These are phyloP conservation scores for Drosophila erecta DNA, from an alignment of 1,140 invertebrate genomes.

Conservation along the genomic window DNA sequence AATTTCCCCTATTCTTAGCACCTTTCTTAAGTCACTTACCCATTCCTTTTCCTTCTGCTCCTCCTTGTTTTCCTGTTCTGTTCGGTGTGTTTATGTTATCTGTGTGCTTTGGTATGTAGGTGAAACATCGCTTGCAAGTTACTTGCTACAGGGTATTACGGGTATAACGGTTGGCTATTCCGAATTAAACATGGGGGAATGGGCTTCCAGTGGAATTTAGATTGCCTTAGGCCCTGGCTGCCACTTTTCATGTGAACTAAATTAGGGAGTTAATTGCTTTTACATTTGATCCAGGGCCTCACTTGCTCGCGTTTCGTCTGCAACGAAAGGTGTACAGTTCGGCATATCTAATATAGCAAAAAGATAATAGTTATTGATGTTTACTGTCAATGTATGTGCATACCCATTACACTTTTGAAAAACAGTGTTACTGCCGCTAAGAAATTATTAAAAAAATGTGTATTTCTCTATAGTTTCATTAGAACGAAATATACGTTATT, in stretches of 20 bases:
- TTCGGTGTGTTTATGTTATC: slow-evolving; percentile 32
- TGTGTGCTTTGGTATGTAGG: slow-evolving; percentile 41
- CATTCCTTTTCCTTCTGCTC: neutral
- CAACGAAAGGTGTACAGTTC: neutral
- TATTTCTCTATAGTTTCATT: no score
- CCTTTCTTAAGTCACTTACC: slow-evolving; percentile 13
- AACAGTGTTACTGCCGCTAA: no score
- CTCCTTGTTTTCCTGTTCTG: slow-evolving; percentile 11
- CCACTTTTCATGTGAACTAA: slow-evolving; percentile 4
- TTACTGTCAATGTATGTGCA: neutral
- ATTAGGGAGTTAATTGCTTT: slow-evolving; percentile 1
- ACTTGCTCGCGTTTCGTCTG: neutral
- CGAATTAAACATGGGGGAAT: neutral
- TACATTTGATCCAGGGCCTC: neutral
- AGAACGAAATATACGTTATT: no score
- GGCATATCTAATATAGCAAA: no score
- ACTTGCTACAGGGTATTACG: slow-evolving; percentile 38
- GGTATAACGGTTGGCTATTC: slow-evolving; percentile 14
- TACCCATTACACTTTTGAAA: no score
- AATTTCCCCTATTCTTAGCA: slow-evolving; percentile 34
- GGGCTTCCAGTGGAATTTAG: slow-evolving; percentile 8
- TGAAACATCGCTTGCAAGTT: slow-evolving; percentile 46
- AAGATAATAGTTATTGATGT: neutral
- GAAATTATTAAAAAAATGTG: no score
- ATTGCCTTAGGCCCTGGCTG: slow-evolving; percentile 2